phyloP scores from a whole-genome alignment of 2,797 vertebrate species.

The Chloroceryle amazona region DNA sequence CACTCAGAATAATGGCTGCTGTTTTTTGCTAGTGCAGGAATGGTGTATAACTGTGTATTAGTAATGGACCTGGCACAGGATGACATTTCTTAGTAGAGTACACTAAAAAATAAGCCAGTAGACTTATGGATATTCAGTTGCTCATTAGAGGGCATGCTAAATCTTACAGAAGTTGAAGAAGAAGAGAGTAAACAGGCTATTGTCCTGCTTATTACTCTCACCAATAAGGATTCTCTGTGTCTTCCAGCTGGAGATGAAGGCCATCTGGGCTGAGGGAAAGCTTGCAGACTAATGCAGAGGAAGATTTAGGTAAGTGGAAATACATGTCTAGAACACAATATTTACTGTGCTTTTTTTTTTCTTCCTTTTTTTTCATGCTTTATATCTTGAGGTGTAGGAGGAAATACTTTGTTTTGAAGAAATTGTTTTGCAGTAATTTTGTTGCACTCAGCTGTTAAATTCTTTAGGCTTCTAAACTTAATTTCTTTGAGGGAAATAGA shows the following conservation, averaged over 20 bases:
- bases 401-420: neutral
- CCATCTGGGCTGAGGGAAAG: neutral
- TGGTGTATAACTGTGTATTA: neutral
- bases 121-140: neutral
- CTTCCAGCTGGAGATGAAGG: neutral
- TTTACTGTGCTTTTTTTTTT: neutral
- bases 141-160: neutral
- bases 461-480: neutral
- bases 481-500: neutral
- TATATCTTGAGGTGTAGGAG: neutral
- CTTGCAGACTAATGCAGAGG: neutral
- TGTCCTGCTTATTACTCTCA: neutral
- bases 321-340: neutral
- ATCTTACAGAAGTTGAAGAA: conserved; percentile 8
- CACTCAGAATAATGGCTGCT: neutral
- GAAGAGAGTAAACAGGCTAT: neutral
- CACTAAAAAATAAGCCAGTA: neutral
- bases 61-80: neutral
- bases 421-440: neutral
- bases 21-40: neutral
- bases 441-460: neutral
- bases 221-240: neutral
- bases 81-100: neutral
- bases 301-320: neutral
- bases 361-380: fast-evolving